Conservation (phyloP, 1,140 invertebrate species). For the Drosophila bipectinata region DNA sequence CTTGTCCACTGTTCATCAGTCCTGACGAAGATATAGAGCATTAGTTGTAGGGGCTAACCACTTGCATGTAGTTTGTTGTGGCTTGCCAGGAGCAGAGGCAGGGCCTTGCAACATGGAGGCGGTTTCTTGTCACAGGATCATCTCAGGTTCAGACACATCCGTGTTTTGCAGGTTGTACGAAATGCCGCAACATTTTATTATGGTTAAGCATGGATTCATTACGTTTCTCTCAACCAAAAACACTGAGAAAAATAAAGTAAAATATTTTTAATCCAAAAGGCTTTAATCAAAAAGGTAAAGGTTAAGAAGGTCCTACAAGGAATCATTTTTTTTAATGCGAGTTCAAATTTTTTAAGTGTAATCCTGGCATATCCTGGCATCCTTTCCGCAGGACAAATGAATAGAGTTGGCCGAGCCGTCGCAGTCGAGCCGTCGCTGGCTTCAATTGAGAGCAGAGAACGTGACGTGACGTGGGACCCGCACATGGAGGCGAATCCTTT, state of each 20-base stretch:
- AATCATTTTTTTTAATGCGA: not conserved
- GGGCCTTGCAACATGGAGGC: not conserved
- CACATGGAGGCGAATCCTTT: not conserved
- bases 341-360: no score
- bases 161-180: slow-evolving; percentile 56
- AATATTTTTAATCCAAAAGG: no score
- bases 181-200: slow-evolving; percentile 75
- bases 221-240: slow-evolving; percentile 4
- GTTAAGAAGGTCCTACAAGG: not conserved
- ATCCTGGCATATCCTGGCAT: no score
- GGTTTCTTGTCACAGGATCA: slow-evolving; percentile 25
- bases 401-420: not conserved
- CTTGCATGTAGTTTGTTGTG: slow-evolving; percentile 26
- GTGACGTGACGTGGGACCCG: slow-evolving; percentile 4
- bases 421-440: not conserved
- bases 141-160: slow-evolving; percentile 15
- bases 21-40: slow-evolving; percentile 4
- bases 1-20: slow-evolving; percentile 19
- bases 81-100: not conserved
- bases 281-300: no score
- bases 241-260: not conserved
- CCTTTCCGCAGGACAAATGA: not conserved
- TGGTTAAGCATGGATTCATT: slow-evolving; percentile 71
- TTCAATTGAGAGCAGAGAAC: slow-evolving; percentile 14
- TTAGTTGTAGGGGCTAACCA: slow-evolving; percentile 16